Evolutionary conservation across 2,888 invertebrate genomes (phyloP), one percentile per base, ranked within the genome.

Genomic region (Agrotis puta): DNA sequence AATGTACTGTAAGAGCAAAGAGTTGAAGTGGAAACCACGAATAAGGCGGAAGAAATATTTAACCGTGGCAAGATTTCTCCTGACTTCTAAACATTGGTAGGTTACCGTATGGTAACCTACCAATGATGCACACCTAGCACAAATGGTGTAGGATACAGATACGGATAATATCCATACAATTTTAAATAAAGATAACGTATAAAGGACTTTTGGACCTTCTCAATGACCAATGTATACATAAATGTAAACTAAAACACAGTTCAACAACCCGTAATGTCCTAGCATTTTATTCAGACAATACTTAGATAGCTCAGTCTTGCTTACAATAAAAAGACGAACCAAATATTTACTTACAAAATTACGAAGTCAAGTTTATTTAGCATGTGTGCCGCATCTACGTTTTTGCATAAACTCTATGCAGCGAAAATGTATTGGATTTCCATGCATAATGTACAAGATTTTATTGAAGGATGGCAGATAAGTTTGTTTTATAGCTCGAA

Each of bases 401-500:
- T 82, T 76, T 72, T 72, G 62, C 74, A 78, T 82, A 82, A 78
- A 72, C 62, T 71, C 24, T 43, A 43, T 27, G 51, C 64, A 61
- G 59, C 33, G 24, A 71, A 82, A 73, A 82, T 78, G 83, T 78
- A 78, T 78, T 63, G 79, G 73, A 78, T 82, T 79, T 72, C 47
- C 64, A 78, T 79, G 48, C 79, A 78, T 78, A 72, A 82, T 78
- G 59, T 73, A 65, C 33, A 50, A 58, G 64, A 48, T 62, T 58
- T 63, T 64, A 78, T 78, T 65, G 64, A 78, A 64, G 64, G 53
- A 63, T 82, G 61, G 13, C 2, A 14, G 70, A 64, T 63, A 70
- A 64, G 33, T 43, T 61, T 39, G n/a, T 48, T 61, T 70, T 57
- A 71, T 53, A 48, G 54, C 56, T 54, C 33, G 48, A 16, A 33